Base-by-base conservation (phyloP, 2,113 vertebrate genomes). In the Sturnus vulgaris region DNA sequence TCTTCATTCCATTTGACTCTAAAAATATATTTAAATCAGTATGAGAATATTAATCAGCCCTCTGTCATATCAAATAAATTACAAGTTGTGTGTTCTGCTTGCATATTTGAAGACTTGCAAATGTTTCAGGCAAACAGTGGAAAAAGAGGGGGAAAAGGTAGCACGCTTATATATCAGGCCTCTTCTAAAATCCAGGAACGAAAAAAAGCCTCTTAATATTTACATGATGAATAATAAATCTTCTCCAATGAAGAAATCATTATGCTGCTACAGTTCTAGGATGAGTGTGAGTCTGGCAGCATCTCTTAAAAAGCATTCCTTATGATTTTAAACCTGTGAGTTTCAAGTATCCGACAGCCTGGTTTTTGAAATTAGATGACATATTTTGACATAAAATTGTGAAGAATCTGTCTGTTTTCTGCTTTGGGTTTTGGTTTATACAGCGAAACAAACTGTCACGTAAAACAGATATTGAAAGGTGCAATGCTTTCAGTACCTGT, bases 341-440 rank as follows among this genome's bases (percentile, higher is more conserved):
- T 83, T 96, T 90, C 71, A 93, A 82, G 76, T 88, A 85, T 87
- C 60, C 3, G 11, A 60, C 86, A 92, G 70, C 20, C n/a, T 75
- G 44, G 56, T 63, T 96, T 95, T 95, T 93, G 77, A 96, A 93
- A 87, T 49, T 66, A 81, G 79, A 59, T 95, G 81, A 49, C 90
- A 95, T 92, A 80, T 92, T 96, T 95, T 96, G 95, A 94, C 88
- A 90, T 71, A 75, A 82, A 95, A 92, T 90, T 39, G 30, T 82
- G 86, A 93, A 84, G 59, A 92, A 68, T 86, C 69, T 44, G 46
- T 86, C 83, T 86, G 71, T 87, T 90, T 85, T 37, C 85, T 88
- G 80, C 84, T 93, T 90, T 93, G 50, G n/a, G 65, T 93, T 93
- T 71, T 89, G 64, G 40, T 93, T 75, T 89, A 55, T 79, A 47